Conservation (phyloP, 2,797 vertebrate genomes). For the Hybognathus amarus region DNA sequence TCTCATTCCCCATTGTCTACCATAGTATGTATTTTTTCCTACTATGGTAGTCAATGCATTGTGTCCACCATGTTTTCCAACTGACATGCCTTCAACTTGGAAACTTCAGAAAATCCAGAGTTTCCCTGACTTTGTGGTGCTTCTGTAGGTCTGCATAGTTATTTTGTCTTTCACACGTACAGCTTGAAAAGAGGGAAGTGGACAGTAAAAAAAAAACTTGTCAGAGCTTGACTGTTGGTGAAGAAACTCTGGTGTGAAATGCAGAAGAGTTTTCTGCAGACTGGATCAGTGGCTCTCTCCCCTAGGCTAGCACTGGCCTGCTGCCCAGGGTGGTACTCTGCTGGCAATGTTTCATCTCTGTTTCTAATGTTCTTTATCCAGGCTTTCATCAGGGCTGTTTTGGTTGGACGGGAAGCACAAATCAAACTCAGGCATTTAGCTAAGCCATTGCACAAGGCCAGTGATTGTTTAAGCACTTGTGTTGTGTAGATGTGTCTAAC, state of each 20-base stretch:
- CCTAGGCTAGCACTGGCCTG: slow-evolving; percentile 63
- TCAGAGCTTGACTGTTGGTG: slow-evolving; percentile 34
- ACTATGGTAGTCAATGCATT: no score
- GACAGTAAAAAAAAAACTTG: slow-evolving; percentile 20
- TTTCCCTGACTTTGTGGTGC: neutral
- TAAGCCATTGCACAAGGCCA: neutral
- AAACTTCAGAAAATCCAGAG: neutral
- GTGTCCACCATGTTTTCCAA: neutral
- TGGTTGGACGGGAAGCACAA: slow-evolving; percentile 2
- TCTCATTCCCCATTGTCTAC: no score
- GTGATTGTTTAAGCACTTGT: neutral
- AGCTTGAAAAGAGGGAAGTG: slow-evolving; percentile 27
- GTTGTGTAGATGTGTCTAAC: neutral
- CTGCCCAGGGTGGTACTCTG: slow-evolving; percentile 69
- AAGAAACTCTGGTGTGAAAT: neutral
- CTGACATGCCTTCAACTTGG: neutral
- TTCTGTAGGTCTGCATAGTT: neutral
- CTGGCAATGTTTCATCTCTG: slow-evolving; percentile 19
- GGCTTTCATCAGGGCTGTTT: slow-evolving; percentile 17
- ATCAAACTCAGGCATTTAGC: neutral
- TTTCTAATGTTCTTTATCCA: neutral
- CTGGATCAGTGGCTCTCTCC: slow-evolving; percentile 46
- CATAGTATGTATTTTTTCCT: no score
- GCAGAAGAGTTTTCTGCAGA: slow-evolving; percentile 17
- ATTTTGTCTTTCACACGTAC: neutral